These are phyloP conservation scores for Danionella dracula DNA, from an alignment of 2,797 vertebrate species.

Conservation along the genomic window DNA sequence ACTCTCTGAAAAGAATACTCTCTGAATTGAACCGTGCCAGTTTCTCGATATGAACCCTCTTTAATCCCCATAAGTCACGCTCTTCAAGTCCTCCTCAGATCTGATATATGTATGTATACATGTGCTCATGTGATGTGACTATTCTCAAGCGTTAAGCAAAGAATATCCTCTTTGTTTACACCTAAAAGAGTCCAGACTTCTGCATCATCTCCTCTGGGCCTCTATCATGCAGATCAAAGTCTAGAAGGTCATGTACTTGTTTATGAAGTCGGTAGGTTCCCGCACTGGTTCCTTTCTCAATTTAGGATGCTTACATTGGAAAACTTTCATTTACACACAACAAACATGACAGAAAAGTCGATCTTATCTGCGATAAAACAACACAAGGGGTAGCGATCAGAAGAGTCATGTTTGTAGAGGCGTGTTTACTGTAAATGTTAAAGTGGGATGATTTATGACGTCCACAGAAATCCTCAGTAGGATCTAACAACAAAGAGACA, in stretches of 20 bases:
- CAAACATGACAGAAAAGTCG: background rate
- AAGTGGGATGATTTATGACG: background rate
- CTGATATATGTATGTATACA: background rate
- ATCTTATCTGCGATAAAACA: background rate
- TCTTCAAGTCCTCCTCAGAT: background rate
- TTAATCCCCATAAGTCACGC: background rate
- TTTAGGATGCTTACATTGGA: background rate
- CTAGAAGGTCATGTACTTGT: background rate
- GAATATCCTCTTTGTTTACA: background rate
- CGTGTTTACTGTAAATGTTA: slow-evolving; percentile 16
- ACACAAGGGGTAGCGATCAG: background rate
- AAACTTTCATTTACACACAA: background rate
- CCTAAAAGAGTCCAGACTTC: background rate
- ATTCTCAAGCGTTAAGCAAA: too few relatives aligned
- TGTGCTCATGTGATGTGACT: background rate
- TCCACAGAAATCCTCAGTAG: background rate
- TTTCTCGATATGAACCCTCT: too few relatives aligned
- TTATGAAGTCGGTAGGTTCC: background rate
- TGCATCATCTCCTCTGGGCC: background rate
- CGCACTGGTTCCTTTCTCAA: background rate
- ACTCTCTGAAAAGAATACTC: too few relatives aligned
- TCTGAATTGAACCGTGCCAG: too few relatives aligned
- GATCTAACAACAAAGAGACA: too few relatives aligned
- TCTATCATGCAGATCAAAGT: background rate
- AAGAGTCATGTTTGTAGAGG: background rate